Evolutionary conservation across 2,797 vertebrate genomes (phyloP).

Genomic region (Basileuterus tristriatus): DNA sequence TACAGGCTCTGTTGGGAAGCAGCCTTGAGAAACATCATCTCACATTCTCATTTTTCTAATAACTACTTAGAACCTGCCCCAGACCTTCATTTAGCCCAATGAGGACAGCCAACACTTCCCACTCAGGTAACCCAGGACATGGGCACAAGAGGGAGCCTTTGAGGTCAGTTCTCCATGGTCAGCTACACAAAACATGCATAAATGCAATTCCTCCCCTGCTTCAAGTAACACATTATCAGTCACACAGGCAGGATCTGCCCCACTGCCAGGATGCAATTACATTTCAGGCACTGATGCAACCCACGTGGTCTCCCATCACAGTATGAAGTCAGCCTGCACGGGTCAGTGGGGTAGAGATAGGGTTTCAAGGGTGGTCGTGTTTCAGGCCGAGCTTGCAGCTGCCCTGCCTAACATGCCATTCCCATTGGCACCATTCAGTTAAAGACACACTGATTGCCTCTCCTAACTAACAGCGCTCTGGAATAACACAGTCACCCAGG

Average conservation of each 20-base stretch:
- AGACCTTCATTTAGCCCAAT: background rate
- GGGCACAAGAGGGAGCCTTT: fast-evolving
- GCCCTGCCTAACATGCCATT: slow-evolving; percentile 40
- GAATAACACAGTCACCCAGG: background rate
- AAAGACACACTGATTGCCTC: slow-evolving; percentile 45
- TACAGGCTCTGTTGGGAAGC: background rate
- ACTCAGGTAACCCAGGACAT: background rate
- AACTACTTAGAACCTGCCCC: background rate
- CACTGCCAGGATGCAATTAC: background rate
- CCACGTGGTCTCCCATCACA: background rate
- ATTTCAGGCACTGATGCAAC: slow-evolving; percentile 14
- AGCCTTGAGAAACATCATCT: background rate
- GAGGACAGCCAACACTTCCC: background rate
- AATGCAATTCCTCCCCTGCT: background rate
- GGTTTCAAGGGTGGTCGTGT: slow-evolving; percentile 76
- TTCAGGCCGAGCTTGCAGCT: slow-evolving; percentile 73
- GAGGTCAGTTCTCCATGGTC: background rate
- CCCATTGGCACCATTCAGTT: slow-evolving; percentile 42
- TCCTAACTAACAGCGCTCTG: background rate
- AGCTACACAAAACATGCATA: background rate
- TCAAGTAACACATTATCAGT: background rate
- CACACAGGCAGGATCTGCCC: background rate
- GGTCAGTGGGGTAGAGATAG: slow-evolving; percentile 58
- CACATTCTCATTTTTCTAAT: background rate
- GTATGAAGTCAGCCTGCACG: slow-evolving; percentile 21